Evolutionary conservation across 2,113 vertebrate genomes (phyloP), one percentile per base, ranked within the genome.

Genomic region (Triplophysa tibetana): DNA sequence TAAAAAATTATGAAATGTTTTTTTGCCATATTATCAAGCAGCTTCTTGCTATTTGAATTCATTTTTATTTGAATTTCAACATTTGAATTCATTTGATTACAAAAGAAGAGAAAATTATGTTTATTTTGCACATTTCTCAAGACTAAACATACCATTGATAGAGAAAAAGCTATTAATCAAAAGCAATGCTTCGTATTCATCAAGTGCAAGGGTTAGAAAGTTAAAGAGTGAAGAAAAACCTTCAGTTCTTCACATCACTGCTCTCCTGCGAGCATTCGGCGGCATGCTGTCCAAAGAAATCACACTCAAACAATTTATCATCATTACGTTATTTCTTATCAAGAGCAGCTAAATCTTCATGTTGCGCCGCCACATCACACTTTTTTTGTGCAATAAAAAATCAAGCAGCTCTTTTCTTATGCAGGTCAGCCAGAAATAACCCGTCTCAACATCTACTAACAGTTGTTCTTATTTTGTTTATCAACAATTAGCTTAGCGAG

Each of bases 401-500:
- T 4, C 29, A 29, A 29, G 29, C 3, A 11, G 41, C 41, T 43
- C 8, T 43, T 43, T 43, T 10, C 1, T 43, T 11, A 45, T 12
- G 43, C 43, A 1, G 43, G 43, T 45, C 43, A 12, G 10, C 11
- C 43, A 45, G 10, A 12, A 45, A 45, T 45, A 45, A 64, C 33
- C 29, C 0, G 0, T 1, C 58, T 70, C 29, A 17, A 61, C 77
- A 67, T 64, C 74, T 70, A 80, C 26, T 81, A 60, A 83, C 52
- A 80, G 66, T 66, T 70, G 64, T 23, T 66, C 61, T 61, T 29
- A 67, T 60, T 77, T 68, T 68, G 56, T 81, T 78, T 84, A 56
- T 81, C 75, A 81, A 84, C 77, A 75, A 78, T 62, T 54, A 68
- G 48, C 74, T 84, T 79, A 68, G 75, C 41, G 41, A 74, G n/a